Evolutionary conservation across 2,797 vertebrate genomes (phyloP), one percentile per base, ranked within the genome.

Genomic region (Falco biarmicus): DNA sequence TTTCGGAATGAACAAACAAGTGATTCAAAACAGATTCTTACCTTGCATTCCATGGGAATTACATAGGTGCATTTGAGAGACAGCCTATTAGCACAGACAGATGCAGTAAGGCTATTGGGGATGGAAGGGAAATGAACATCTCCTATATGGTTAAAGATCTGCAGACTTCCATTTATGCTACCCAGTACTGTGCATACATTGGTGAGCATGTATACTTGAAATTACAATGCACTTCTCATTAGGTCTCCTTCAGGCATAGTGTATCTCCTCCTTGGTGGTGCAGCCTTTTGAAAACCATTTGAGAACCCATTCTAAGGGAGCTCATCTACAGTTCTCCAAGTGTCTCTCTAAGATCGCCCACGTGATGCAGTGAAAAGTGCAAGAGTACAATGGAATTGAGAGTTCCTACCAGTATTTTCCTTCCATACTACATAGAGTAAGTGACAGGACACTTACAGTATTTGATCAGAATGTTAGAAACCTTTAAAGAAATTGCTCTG

Each of bases 1-100:
- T 80, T 88, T 90, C 0, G 0, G 65, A 81, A 71, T 61, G 50
- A 6, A 3, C 0, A 0, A 81, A 45, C 13, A 76, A 65, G 19
- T 37, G 59, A 37, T 73, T 80, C 24, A 69, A 87, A 37, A 75
- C n/a, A 74, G 10, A 48, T 54, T 59, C 70, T 85, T 90, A 92
- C 83, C 48, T 85, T 83, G n/a, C 31, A 66, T 89, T 83, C 78
- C 21, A 50, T 25, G 13, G 41, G 24, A 89, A 87, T 87, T 87
- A 54, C 29, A 32, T 37, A 29, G n/a, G 64, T 81, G 69, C 69
- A 92, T 73, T 51, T 70, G 19, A 89, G 74, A 81, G 68, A 66
- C 77, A 34, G 39, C 37, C 64, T 91, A 32, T 74, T 76, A 69
- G 61, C 54, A 79, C 15, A 57, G 45, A 57, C 70, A 77, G 25